Conservation (phyloP, 2,113 vertebrate genomes). For the Gallinago media region DNA sequence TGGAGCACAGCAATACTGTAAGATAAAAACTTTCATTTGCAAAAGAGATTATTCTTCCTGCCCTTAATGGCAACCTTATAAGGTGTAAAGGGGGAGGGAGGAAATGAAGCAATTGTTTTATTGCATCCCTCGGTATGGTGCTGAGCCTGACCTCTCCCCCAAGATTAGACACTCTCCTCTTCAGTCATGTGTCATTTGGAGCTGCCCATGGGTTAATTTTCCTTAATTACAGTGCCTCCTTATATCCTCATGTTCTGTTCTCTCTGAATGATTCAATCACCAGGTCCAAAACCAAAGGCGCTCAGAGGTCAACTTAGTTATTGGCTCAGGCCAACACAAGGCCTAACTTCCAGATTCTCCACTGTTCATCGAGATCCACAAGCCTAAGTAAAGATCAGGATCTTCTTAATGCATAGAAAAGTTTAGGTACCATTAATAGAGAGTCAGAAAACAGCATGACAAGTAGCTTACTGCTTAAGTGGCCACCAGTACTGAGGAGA, state of each 20-base stretch:
- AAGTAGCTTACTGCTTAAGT: neutral
- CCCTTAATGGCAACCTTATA: neutral
- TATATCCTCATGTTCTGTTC: neutral
- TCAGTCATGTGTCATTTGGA: neutral
- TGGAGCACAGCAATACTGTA: neutral
- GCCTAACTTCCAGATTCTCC: neutral
- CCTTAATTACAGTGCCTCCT: neutral
- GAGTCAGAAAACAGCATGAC: neutral
- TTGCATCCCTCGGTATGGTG: neutral
- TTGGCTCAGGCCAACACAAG: neutral
- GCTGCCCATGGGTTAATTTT: neutral
- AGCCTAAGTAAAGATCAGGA: neutral
- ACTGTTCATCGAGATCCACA: neutral
- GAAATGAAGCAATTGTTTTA: neutral
- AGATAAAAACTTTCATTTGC: neutral
- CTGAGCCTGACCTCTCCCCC: neutral
- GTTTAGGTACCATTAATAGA: neutral
- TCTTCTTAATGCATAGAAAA: neutral
- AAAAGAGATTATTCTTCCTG: neutral
- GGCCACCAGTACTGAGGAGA: neutral
- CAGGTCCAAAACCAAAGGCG: neutral
- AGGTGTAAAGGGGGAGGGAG: neutral
- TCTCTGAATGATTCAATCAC: neutral
- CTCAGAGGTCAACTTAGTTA: neutral
- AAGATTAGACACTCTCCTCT: neutral